Evolutionary conservation across 2,888 invertebrate genomes (phyloP), one percentile per base, ranked within the genome.

Genomic region (Hirtodrosophila duncani): DNA sequence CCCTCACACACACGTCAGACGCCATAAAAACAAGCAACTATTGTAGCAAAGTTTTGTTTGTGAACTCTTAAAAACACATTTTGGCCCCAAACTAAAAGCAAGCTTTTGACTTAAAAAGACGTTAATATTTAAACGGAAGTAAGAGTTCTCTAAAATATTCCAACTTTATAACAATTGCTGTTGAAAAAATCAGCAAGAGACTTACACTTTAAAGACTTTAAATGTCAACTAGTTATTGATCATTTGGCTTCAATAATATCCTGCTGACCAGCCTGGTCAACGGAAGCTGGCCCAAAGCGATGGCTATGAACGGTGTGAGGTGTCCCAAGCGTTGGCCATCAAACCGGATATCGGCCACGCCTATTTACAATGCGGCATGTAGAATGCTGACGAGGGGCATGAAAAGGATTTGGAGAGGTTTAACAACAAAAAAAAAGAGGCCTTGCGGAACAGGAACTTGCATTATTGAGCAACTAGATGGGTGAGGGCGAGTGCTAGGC

Each of bases 91-190:
- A 62, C 58, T 55, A 39, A 36, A 39, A 24, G 36, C n/a, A n/a
- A n/a, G n/a, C n/a, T n/a, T n/a, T n/a, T n/a, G n/a, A n/a, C n/a
- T n/a, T n/a, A n/a, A 38, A 44, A 51, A 39, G 26, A 30, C 17
- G 33, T 38, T 14, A 30, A 45, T n/a, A n/a, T n/a, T n/a, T n/a
- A 31, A 7, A 27, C 6, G 20, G 17, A 27, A 26, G 7, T 17
- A 29, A 41, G 20, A 30, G 30, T 36, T 62, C 41, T 39, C 13
- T 21, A 57, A 72, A 72, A 56, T 72, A 53, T 58, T 37, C 37
- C 43, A 64, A 44, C 63, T 66, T 65, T 14, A 63, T 56, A 57
- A 59, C 59, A 78, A 55, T 53, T 44, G 39, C 39, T 65, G 36
- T 41, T 21, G 38, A 39, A 55, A 43, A 17, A 39, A 2, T 8